Evolutionary conservation across 2,888 invertebrate species (phyloP).

Genomic region (Meloe dianella): DNA sequence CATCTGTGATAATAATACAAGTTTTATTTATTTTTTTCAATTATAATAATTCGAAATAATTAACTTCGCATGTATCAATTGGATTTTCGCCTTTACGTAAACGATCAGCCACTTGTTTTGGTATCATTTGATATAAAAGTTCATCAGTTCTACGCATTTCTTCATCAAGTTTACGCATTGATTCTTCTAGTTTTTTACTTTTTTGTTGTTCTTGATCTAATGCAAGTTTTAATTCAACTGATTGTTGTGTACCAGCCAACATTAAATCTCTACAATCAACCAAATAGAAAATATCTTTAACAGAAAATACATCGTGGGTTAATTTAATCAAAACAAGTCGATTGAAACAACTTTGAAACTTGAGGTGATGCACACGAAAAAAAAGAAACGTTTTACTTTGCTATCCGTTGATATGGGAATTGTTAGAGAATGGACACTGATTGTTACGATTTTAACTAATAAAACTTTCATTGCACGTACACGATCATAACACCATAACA

Average conservation of each 20-base stretch:
- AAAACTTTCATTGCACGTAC: too few species aligned
- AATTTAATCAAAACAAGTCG: too few species aligned
- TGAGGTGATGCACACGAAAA: too few species aligned
- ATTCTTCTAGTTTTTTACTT: constrained; percentile 93
- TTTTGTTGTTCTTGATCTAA: constrained; percentile 97
- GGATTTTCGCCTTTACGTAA: constrained; percentile 93
- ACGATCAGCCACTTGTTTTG: constrained; percentile 94
- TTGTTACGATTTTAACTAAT: too few species aligned
- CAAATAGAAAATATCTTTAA: not conserved
- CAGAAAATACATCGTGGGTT: too few species aligned
- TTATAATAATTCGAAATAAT: constrained; percentile 19
- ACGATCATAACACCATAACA: too few species aligned
- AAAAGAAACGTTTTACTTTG: too few species aligned
- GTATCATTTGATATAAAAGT: constrained; percentile 97
- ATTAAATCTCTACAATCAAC: constrained; percentile 78
- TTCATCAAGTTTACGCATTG: constrained; percentile 93
- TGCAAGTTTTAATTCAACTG: constrained; percentile 93
- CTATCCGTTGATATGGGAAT: too few species aligned
- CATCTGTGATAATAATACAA: constrained; percentile 70
- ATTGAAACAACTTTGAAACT: too few species aligned
- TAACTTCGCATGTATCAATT: constrained; percentile 95
- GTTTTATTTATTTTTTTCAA: not conserved
- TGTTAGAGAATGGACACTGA: too few species aligned
- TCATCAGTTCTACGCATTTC: constrained; percentile 97
- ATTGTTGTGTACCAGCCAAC: constrained; percentile 96